Evolutionary conservation across 2,888 invertebrate genomes (phyloP), one percentile per base, ranked within the genome.

Genomic region (Neoascia interrupta): DNA sequence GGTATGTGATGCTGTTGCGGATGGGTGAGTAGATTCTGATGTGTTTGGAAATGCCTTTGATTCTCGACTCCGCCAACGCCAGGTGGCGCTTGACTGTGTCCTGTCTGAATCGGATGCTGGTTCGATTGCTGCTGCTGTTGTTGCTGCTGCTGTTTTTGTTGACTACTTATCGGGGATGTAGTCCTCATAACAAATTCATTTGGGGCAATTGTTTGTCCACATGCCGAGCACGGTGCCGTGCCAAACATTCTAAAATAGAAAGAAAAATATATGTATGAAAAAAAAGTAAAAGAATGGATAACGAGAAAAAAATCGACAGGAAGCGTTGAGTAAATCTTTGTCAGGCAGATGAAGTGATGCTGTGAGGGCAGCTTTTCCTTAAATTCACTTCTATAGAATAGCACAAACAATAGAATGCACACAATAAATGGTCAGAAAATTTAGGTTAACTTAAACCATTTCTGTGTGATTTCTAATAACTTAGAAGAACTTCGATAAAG

Each of bases 151-250:
- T 81, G 81, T 47, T 83, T 82, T 45, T 81, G 81, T 64, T 82
- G 81, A 81, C 79, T 81, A 81, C 81, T 81, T 70, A 82, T 81
- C 73, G 84, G 84, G 70, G 84, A 82, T 79, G 84, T 83, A 66
- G 84, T 84, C 88, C 95, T 91, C 96, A 96, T 96, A 86, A 97
- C 96, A 89, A 96, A 93, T 90, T 97, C 97, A 90, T 93, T 94
- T 86, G 96, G 94, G 58, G 96, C 95, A 89, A 97, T 97, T 87
- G 92, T 93, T 90, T 95, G 95, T 83, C 95, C 95, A 90, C 97
- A 97, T 87, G 94, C 94, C 86, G 94, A 93, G 90, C 97, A 97
- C 86, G 94, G 94, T 84, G 96, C 96, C 83, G 94, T 93, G 63
- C 96, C 96, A 89, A 96, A 97, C 91, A 97, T 92, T 92, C 97